These are phyloP conservation scores for Taenioides sp. DNA, from an alignment of 2,797 vertebrate genomes.

Conservation along the genomic window DNA sequence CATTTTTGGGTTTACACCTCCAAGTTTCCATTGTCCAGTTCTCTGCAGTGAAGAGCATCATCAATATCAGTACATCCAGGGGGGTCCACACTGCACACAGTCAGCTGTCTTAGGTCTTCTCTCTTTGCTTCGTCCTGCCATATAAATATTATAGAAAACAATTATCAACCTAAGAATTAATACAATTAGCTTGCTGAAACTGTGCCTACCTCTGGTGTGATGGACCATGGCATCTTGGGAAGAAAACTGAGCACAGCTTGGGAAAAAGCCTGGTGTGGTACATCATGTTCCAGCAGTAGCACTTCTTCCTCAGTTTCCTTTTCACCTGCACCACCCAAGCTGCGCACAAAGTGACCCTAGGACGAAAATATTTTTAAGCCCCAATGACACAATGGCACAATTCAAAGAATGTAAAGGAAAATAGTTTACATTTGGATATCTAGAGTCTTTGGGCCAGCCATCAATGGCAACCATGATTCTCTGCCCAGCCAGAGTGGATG, in stretches of 20 bases:
- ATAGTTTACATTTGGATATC: constrained; percentile 92
- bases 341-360: constrained; percentile 97
- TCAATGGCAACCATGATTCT: constrained; percentile 97
- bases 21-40: constrained; percentile 88
- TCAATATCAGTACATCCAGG: constrained; percentile 98
- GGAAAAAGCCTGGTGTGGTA: constrained; percentile 95
- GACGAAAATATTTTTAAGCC: background rate
- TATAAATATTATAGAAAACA: constrained; percentile 2
- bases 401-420: background rate
- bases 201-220: constrained; percentile 84
- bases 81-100: constrained; percentile 94
- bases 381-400: no score
- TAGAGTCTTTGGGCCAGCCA: constrained; percentile 94
- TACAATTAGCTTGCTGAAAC: background rate
- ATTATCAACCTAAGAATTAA: background rate
- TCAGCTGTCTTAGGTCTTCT: constrained; percentile 86
- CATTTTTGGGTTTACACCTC: constrained; percentile 76
- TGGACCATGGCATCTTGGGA: constrained; percentile 92
- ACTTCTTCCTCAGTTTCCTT: constrained; percentile 96
- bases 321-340: constrained; percentile 87
- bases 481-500: constrained; percentile 84
- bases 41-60: constrained; percentile 90
- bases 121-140: constrained; percentile 86
- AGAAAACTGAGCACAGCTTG: constrained; percentile 92
- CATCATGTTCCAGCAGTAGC: constrained; percentile 93